Conservation (phyloP, 2,797 vertebrate species). For the Aeoliscus strigatus region DNA sequence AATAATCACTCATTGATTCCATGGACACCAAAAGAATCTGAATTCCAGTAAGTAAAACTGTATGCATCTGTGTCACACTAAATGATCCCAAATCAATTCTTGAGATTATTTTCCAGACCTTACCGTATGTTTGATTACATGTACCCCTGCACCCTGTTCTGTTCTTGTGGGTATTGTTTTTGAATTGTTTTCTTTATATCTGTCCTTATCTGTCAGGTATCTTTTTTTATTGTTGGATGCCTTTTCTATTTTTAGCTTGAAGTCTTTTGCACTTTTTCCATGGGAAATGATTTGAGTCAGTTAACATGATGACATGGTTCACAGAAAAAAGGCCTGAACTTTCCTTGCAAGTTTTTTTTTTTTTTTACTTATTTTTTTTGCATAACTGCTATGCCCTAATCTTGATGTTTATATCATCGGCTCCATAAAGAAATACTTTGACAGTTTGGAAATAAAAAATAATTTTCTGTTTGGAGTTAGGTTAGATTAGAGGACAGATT, state of each 20-base stretch:
- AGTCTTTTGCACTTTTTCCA: constrained; percentile 47
- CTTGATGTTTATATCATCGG: constrained; percentile 25
- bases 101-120: constrained; percentile 59
- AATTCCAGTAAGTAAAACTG: constrained; percentile 78
- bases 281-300: constrained; percentile 36
- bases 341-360: constrained; percentile 48
- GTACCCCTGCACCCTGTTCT: constrained; percentile 68
- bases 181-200: constrained; percentile 30
- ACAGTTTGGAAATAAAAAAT: constrained; percentile 11
- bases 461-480: no score
- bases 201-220: constrained; percentile 43
- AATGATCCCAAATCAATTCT: constrained; percentile 59
- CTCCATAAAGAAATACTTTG: constrained; percentile 8
- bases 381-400: constrained; percentile 31
- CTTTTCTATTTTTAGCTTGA: constrained; percentile 37
- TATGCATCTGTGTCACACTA: constrained; percentile 60
- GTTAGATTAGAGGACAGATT: no score
- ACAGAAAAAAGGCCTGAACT: constrained; percentile 49
- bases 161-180: constrained; percentile 47
- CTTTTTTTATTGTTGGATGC: constrained; percentile 53
- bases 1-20: constrained; percentile 82
- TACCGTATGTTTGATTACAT: constrained; percentile 77
- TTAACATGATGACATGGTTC: constrained; percentile 35
- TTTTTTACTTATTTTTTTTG: constrained; percentile 16
- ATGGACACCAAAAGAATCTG: constrained; percentile 81